Base-by-base conservation (phyloP, 2,888 invertebrate genomes). In the Scotopteryx bipunctaria region DNA sequence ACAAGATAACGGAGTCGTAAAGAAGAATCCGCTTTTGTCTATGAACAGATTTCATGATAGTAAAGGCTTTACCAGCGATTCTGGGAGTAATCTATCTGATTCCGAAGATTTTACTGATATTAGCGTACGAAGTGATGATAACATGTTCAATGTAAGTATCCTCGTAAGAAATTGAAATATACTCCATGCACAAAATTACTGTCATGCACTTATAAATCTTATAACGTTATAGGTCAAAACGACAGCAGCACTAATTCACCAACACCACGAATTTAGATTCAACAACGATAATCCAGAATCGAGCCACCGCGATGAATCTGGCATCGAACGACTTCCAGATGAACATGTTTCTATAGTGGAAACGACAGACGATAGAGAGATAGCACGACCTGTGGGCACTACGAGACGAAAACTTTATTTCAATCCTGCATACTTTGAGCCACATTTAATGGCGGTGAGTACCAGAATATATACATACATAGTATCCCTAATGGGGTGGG, bases 341-440 rank as follows among this genome's bases (percentile, higher is more conserved):
- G 96, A 96, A 77, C 95, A 96, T 73, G 96, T 96, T 5, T 94
- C 96, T 1, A 96, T 96, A 49, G 94, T 96, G 5, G 96, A 96
- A 82, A 96, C 96, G 3, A 92, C 94, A 57, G 95, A 95, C 56
- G 94, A 94, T 40, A 87, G 93, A 52, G 91, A 94, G 61, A 95
- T 95, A 61, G 87, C 94, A 5, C 88, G 93, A 64, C 92, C 93
- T 6, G 92, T 93, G 55, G 95, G 95, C 6, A 93, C 93, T 16
- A 94, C 94, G 0, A 91, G 96, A 44, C 92, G 95, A 61, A 96
- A 97, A 72, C 88, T 97, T 1, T 97, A 96, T 75, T 97, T 97
- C 71, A 97, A 97, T 78, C 97, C 97, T 0, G 97, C 97, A 4
- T 98, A 97, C 76, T 97, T 98, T 71, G 97, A 98, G 76, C 95